These are phyloP conservation scores for Chelidonichthys spinosus DNA, from an alignment of 2,797 vertebrate genomes.

Conservation along the genomic window DNA sequence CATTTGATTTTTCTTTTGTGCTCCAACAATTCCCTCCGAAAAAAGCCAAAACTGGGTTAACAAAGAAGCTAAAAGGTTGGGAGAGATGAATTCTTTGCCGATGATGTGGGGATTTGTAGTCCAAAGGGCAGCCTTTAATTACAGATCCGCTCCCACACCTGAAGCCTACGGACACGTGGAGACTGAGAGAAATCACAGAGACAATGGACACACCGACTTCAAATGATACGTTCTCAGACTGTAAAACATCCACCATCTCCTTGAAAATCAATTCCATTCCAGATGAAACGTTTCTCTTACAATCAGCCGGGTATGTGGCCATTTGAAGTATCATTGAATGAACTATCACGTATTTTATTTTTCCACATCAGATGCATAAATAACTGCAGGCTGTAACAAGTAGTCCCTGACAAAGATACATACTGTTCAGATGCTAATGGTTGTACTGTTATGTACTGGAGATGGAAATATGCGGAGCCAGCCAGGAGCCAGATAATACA, in stretches of 20 bases:
- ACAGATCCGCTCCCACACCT: constrained; percentile 42
- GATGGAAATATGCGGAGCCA: too few species aligned
- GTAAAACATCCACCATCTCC: constrained; percentile 2
- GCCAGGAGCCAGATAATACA: too few species aligned
- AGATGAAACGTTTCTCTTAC: constrained; percentile 10
- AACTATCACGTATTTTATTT: too few species aligned
- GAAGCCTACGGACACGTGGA: constrained; percentile 3
- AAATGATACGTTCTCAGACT: constrained; percentile 9
- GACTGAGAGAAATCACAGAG: background rate
- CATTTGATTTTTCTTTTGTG: background rate
- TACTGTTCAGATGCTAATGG: too few species aligned
- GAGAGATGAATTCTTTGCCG: constrained; percentile 18
- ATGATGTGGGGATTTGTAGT: background rate
- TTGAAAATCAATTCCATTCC: background rate
- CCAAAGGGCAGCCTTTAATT: constrained; percentile 26
- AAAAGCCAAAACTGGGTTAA: constrained; percentile 6
- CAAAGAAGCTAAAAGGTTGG: constrained; percentile 2
- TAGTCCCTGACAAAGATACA: too few species aligned
- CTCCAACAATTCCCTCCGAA: background rate
- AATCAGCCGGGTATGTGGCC: too few species aligned
- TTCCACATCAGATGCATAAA: too few species aligned
- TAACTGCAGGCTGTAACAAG: too few species aligned
- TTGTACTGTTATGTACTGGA: too few species aligned
- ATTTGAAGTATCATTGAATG: too few species aligned
- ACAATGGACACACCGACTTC: background rate